Evolutionary conservation across 2,797 vertebrate genomes (phyloP), one percentile per base, ranked within the genome.

Genomic region (Eremophila alpestris): DNA sequence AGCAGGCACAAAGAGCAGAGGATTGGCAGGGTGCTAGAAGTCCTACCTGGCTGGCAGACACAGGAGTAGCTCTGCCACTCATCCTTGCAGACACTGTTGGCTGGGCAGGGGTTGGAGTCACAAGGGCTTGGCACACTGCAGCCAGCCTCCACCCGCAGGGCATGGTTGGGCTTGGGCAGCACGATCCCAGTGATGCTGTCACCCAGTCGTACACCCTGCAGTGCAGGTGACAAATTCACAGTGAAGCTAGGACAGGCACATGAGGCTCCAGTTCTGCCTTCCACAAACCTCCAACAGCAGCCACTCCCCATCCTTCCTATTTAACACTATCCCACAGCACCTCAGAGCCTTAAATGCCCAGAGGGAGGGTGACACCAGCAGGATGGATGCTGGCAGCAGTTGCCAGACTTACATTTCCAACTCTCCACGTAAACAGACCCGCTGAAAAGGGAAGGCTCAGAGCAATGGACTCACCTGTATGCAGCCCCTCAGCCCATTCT

Each of bases 11-110:
- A 40, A 70, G 26, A 63, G 30, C 27, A 36, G n/a, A 77, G 54
- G 20, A 40, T 30, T 16, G 12, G 52, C 73, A 69, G 83, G 11
- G 51, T 10, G 3, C 27, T 62, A 70, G 30, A 69, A 62, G 43
- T 48, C 96, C 97, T 97, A 99, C 99, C 99, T 97, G 99, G 98
- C 94, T 98, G 97, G 87, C 99, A 99, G 78, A 98, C 70, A 15
- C 99, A 99, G 51, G 98, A 97, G 93, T 99, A 98, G 18, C 97
- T 98, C 96, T 99, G 99, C 99, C 99, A 99, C 84, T 99, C 98
- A 54, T 99, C 99, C 13, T 94, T 97, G 88, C 99, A 99, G 71
- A 98, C 48, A 17, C 99, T 99, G 65, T 99, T 99, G 93, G 97
- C 74, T 1, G 99, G 98, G 84, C 99, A 99, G 67, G 99, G 98